Conservation (phyloP, 2,797 vertebrate species). For the Catharus ustulatus region DNA sequence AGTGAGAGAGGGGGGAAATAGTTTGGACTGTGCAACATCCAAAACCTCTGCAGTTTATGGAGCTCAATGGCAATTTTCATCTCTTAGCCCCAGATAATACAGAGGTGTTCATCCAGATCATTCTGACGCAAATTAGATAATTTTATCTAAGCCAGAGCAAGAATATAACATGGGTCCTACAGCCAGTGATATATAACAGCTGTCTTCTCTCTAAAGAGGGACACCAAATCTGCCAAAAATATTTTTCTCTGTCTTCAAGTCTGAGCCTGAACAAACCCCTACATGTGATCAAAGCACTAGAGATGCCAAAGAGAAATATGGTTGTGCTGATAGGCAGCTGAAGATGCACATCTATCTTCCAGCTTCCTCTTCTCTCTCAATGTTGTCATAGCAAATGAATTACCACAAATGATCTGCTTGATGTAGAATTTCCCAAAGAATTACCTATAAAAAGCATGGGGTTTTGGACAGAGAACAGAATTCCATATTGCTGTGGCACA, state of each 20-base stretch:
- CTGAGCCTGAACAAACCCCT: neutral
- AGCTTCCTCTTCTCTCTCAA: neutral
- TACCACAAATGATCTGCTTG: neutral
- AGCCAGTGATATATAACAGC: neutral
- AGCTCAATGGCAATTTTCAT: neutral
- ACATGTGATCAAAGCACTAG: neutral
- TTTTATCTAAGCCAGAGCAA: neutral
- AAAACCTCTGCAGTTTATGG: neutral
- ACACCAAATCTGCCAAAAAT: neutral
- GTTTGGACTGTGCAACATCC: neutral
- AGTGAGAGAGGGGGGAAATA: neutral
- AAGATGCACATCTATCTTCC: neutral
- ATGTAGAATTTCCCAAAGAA: neutral
- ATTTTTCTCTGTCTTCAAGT: neutral
- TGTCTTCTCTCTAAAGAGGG: neutral
- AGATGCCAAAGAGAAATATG: neutral
- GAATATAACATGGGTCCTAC: neutral
- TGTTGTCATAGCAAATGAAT: neutral
- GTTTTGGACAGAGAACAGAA: neutral
- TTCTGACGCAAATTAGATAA: neutral
- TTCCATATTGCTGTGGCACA: neutral
- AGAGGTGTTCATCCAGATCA: neutral
- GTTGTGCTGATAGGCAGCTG: neutral
- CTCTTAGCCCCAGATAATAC: neutral
- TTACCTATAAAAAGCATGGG: neutral